These are phyloP conservation scores for Etheostoma spectabile DNA, from an alignment of 2,113 vertebrate genomes.

Conservation along the genomic window DNA sequence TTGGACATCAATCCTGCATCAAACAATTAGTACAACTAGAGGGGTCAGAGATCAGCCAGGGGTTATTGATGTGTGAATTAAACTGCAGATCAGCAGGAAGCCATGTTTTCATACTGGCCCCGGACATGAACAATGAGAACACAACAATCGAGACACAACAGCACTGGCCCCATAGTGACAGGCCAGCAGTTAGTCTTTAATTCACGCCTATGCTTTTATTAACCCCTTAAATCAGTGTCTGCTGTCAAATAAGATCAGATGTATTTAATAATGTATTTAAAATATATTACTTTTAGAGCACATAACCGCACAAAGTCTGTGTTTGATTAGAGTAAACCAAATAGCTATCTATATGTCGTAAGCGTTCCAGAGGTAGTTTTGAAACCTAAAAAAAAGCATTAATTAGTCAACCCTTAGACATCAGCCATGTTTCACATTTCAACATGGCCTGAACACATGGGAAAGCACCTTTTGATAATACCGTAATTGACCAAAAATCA, in stretches of 20 bases:
- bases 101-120: conserved; percentile 79
- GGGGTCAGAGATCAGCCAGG: conserved; percentile 82
- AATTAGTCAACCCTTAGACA: conserved; percentile 59
- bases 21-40: conserved; percentile 82
- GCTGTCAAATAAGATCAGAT: conserved; percentile 47
- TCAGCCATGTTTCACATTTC: conserved; percentile 49
- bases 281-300: conserved; percentile 5
- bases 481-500: conserved; percentile 66
- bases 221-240: conserved; percentile 35
- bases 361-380: conserved; percentile 29
- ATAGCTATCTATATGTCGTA: conserved; percentile 30
- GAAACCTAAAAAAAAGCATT: conserved; percentile 55
- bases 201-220: conserved; percentile 62
- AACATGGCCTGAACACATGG: conserved; percentile 24
- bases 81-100: conserved; percentile 86
- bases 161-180: conserved; percentile 71
- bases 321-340: conserved; percentile 14
- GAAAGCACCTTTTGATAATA: conserved; percentile 65
- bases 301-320: background rate
- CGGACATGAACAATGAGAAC: conserved; percentile 73
- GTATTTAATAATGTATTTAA: conserved; percentile 18
- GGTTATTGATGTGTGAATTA: conserved; percentile 86
- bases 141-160: conserved; percentile 78
- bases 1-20: conserved; percentile 80
- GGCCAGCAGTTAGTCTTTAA: conserved; percentile 71